Conservation (phyloP, 2,113 vertebrate genomes). For the Myocastor coypus region DNA sequence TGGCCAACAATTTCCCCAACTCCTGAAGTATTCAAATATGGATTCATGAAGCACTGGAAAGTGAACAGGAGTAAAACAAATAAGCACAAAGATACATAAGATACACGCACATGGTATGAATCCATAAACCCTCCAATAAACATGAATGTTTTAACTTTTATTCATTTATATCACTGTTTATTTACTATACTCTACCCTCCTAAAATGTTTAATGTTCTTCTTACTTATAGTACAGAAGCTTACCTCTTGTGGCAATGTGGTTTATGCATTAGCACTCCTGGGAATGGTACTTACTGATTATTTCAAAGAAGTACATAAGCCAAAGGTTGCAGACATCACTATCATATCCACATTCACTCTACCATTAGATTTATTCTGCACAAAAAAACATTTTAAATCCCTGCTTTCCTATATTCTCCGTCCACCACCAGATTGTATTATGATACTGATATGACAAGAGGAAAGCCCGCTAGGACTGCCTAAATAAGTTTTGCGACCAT, state of each 20-base stretch:
- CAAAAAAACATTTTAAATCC: neutral
- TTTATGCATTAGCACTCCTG: conserved; percentile 69
- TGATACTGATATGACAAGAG: neutral
- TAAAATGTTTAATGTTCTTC: conserved; percentile 70
- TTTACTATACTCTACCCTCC: conserved; percentile 75
- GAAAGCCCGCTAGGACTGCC: conserved; percentile 17
- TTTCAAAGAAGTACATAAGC: conserved; percentile 66
- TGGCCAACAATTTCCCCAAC: neutral
- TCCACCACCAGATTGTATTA: conserved; percentile 59
- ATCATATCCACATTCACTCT: conserved; percentile 55
- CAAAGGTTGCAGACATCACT: conserved; percentile 61
- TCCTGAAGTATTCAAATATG: neutral
- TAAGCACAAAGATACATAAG: neutral
- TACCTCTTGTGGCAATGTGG: conserved; percentile 60
- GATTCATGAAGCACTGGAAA: neutral
- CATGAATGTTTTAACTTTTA: neutral
- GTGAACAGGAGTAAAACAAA: neutral
- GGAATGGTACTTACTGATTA: conserved; percentile 49
- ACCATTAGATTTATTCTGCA: conserved; percentile 50
- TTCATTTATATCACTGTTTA: conserved; percentile 46
- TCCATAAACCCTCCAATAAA: neutral
- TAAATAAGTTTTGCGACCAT: conserved; percentile 1
- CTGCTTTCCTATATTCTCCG: conserved; percentile 60
- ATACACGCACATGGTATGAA: neutral
- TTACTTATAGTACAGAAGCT: conserved; percentile 69